Evolutionary conservation across 2,797 vertebrate genomes (phyloP).

Genomic region (Gallinago nigripennis): DNA sequence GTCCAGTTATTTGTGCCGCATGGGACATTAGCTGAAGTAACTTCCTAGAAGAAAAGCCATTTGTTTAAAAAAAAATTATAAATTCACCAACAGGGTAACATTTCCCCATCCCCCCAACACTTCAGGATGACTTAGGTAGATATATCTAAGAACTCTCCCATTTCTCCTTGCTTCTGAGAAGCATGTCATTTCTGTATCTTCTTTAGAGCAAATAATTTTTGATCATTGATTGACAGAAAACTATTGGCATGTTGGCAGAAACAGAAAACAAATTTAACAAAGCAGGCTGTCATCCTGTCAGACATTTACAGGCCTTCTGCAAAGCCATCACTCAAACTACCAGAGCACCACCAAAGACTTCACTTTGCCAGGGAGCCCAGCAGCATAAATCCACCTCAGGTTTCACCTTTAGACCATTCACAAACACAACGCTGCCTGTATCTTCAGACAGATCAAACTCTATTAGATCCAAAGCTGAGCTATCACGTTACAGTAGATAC

Average conservation of each 20-base stretch:
- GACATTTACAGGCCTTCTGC: background rate
- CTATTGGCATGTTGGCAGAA: background rate
- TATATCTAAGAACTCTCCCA: background rate
- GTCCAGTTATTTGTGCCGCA: constrained; percentile 76
- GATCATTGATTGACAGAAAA: background rate
- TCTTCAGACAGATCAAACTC: background rate
- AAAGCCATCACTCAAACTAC: background rate
- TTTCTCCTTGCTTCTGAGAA: background rate
- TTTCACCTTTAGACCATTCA: background rate
- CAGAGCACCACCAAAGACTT: background rate
- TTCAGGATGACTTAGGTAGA: background rate
- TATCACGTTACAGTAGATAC: background rate
- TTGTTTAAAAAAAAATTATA: background rate
- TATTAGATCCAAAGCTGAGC: background rate
- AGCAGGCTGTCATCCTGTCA: background rate
- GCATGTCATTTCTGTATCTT: background rate
- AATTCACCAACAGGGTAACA: background rate
- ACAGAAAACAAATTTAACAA: background rate
- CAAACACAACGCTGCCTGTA: background rate
- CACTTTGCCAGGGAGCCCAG: background rate
- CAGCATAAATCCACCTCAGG: rapidly evolving
- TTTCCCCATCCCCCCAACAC: background rate
- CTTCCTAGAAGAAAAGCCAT: constrained; percentile 67
- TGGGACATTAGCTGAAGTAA: constrained; percentile 78
- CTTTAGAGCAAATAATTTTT: background rate